phyloP scores from a whole-genome alignment of 2,888 invertebrate species.

The Ophion slaviceki region DNA sequence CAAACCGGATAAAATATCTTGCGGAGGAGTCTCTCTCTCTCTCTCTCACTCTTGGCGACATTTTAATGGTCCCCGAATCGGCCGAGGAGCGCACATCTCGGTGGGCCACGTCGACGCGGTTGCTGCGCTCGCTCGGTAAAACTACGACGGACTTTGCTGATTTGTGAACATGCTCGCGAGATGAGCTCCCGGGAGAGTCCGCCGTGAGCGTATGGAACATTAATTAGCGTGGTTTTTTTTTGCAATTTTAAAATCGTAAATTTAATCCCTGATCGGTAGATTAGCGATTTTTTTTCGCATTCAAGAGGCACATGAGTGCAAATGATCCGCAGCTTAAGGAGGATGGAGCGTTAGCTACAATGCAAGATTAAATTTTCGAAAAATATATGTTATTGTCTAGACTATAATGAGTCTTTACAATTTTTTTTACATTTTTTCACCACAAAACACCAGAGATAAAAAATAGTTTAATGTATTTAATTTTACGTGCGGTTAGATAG shows the following conservation, averaged over 20 bases:
- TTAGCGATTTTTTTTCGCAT: neutral
- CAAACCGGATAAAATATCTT: conserved; percentile 80
- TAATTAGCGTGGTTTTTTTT: neutral
- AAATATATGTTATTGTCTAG: no score
- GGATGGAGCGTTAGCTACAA: no score
- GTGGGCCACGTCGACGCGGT: neutral
- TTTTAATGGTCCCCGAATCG: conserved; percentile 51
- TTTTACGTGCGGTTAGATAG: no score
- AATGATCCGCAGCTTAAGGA: neutral
- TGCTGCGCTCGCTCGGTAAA: neutral
- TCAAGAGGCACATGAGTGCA: neutral
- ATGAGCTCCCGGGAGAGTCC: conserved; percentile 6
- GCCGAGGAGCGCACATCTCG: neutral
- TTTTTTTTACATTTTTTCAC: no score
- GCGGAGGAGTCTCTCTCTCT: conserved; percentile 69
- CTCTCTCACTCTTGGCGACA: conserved; percentile 11
- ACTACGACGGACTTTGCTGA: neutral
- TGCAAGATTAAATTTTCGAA: no score
- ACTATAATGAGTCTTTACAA: no score
- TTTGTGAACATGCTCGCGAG: conserved; percentile 16
- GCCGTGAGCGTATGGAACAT: neutral
- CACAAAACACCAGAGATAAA: no score
- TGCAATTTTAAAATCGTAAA: neutral
- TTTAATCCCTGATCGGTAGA: neutral
- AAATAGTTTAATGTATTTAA: no score